Evolutionary conservation across 2,113 vertebrate genomes (phyloP).

Genomic region (Bagarius yarrelli): DNA sequence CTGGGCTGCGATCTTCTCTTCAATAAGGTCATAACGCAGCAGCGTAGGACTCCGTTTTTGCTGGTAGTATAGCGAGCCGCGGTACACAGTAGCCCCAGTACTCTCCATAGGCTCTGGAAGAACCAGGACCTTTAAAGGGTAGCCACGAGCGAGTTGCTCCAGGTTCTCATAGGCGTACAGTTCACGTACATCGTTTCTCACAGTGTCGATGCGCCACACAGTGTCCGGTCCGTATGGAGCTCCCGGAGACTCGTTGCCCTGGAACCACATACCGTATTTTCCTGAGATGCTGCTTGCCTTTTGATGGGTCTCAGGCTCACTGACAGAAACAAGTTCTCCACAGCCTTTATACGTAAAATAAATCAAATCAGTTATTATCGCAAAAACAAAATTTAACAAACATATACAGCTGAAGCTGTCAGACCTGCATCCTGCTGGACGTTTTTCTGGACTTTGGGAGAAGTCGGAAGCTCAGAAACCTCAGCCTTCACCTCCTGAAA

Average conservation of each 20-base stretch:
- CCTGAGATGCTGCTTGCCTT: constrained; percentile 82
- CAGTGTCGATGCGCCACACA: constrained; percentile 84
- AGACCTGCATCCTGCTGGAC: constrained; percentile 57
- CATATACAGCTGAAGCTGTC: background rate
- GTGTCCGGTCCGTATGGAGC: constrained; percentile 75
- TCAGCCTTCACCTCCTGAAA: constrained; percentile 89
- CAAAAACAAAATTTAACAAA: background rate
- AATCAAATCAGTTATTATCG: background rate
- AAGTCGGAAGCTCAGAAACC: constrained; percentile 79
- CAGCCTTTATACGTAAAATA: constrained; percentile 72
- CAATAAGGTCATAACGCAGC: constrained; percentile 79
- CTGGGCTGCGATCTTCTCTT: constrained; percentile 73
- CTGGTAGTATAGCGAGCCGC: constrained; percentile 87
- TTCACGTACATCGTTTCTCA: constrained; percentile 83
- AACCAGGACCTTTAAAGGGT: constrained; percentile 84
- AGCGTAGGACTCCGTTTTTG: constrained; percentile 75
- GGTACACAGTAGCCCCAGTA: constrained; percentile 81
- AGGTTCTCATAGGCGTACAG: constrained; percentile 81
- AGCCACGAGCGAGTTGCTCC: constrained; percentile 80
- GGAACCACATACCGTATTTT: constrained; percentile 95
- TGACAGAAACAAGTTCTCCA: constrained; percentile 80
- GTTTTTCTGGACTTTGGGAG: constrained; percentile 62
- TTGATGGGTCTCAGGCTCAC: constrained; percentile 78
- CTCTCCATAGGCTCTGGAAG: constrained; percentile 82
- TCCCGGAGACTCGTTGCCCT: constrained; percentile 77